Evolutionary conservation across 2,797 vertebrate genomes (phyloP).

Genomic region (Toxotes lorentzi): DNA sequence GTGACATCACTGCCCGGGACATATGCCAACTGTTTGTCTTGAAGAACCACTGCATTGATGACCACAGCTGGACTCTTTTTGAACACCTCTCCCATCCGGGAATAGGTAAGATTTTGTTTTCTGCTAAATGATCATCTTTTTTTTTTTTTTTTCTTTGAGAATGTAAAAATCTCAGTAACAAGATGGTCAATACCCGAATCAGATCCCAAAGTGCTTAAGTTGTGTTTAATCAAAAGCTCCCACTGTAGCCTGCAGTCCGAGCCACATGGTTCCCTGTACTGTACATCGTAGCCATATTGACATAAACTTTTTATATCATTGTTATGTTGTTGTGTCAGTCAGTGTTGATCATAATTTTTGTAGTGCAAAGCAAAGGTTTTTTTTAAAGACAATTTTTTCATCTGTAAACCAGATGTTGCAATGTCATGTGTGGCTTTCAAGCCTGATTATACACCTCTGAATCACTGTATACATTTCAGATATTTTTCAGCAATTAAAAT

Average conservation of each 20-base stretch:
- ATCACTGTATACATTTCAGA: neutral
- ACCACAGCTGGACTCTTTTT: slow-evolving; percentile 97
- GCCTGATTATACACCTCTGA: neutral
- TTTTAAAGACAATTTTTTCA: neutral
- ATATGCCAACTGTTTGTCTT: slow-evolving; percentile 95
- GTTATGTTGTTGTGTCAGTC: neutral
- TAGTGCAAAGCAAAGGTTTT: neutral
- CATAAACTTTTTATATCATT: neutral
- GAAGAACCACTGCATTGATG: slow-evolving; percentile 96
- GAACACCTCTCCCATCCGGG: slow-evolving; percentile 90
- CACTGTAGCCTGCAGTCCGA: neutral
- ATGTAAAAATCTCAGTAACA: neutral
- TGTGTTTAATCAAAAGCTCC: neutral
- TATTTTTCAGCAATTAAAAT: neutral
- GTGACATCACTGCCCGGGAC: slow-evolving; percentile 93
- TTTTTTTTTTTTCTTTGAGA: neutral
- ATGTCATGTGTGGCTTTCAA: too few species aligned
- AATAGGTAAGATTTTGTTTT: slow-evolving; percentile 87
- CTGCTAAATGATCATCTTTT: neutral
- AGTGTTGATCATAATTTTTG: neutral
- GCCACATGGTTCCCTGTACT: neutral
- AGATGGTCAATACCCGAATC: neutral
- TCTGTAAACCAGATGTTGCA: neutral
- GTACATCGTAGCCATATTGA: neutral
- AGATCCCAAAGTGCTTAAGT: neutral